A percentile compares a stretch with the other conserved stretches of the same genome.
These are phyloP conservation scores for Dipodomys ordii DNA, from an alignment of 2,113 vertebrate genomes.

Conservation along the genomic window DNA sequence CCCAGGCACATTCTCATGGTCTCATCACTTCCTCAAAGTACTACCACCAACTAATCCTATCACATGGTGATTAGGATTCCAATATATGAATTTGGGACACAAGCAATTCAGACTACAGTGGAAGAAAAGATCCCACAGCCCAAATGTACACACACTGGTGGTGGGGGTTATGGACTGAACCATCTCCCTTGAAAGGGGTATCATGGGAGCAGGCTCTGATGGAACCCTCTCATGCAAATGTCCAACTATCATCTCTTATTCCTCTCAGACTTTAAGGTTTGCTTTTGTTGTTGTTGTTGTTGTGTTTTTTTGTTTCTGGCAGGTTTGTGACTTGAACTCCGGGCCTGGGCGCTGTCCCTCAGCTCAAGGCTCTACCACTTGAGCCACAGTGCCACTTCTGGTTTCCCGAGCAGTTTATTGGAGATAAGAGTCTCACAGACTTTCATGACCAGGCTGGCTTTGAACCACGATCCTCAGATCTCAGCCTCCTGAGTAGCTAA, in stretches of 20 bases:
- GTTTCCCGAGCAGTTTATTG: too few relatives aligned
- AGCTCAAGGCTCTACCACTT: too few relatives aligned
- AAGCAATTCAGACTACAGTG: background rate
- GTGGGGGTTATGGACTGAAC: background rate
- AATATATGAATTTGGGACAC: background rate
- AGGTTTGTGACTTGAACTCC: too few relatives aligned
- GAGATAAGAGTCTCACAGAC: too few relatives aligned
- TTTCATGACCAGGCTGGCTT: too few relatives aligned
- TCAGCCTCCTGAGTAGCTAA: too few relatives aligned
- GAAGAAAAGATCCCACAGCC: background rate
- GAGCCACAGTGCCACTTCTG: too few relatives aligned
- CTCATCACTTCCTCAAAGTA: background rate
- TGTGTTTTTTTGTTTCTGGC: too few relatives aligned
- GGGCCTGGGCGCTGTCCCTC: too few relatives aligned
- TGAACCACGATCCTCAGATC: too few relatives aligned
- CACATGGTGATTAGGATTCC: background rate
- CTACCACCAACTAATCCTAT: too few relatives aligned
- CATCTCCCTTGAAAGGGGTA: background rate
- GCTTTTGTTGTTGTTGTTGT: too few relatives aligned
- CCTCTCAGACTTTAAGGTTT: background rate
- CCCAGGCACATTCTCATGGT: background rate
- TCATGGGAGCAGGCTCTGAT: background rate
- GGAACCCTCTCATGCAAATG: background rate
- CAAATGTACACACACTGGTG: background rate
- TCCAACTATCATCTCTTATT: background rate